Percentiles rank a stretch among this genome's conserved stretches.
These are phyloP conservation scores for Vanessa atalanta DNA, from an alignment of 1,140 invertebrate species.

Conservation along the genomic window DNA sequence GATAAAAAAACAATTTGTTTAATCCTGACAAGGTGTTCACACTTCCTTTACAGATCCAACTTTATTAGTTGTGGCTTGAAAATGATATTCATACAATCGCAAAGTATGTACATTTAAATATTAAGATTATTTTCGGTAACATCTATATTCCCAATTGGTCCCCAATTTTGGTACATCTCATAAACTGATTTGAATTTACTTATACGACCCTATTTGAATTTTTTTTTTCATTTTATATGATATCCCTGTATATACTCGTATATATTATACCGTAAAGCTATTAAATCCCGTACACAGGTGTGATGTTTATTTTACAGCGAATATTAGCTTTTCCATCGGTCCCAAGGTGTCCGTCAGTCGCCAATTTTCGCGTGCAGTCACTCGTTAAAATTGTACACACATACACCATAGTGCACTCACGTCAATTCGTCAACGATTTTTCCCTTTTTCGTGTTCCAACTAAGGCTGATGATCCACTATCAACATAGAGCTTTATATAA, in stretches of 20 bases:
- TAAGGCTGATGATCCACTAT: background rate
- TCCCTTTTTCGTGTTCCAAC: conserved; percentile 29
- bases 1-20: background rate
- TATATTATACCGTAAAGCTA: background rate
- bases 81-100: too few species aligned
- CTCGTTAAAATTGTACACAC: conserved; percentile 38
- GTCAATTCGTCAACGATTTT: conserved; percentile 53
- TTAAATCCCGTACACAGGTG: background rate
- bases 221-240: too few species aligned
- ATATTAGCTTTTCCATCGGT: background rate
- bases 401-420: conserved; percentile 42
- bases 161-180: too few species aligned
- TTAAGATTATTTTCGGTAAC: too few species aligned
- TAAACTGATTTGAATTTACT: too few species aligned
- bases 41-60: too few species aligned
- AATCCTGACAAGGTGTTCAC: background rate
- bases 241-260: too few species aligned
- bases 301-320: background rate
- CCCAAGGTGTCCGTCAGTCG: background rate
- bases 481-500: background rate
- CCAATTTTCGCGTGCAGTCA: conserved; percentile 46
- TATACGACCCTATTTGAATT: too few species aligned
- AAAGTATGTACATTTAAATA: too few species aligned
- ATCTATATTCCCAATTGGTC: too few species aligned
- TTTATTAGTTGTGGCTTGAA: too few species aligned